Evolutionary conservation across 2,113 vertebrate species (phyloP).

Genomic region (Amblyornis subalaris): DNA sequence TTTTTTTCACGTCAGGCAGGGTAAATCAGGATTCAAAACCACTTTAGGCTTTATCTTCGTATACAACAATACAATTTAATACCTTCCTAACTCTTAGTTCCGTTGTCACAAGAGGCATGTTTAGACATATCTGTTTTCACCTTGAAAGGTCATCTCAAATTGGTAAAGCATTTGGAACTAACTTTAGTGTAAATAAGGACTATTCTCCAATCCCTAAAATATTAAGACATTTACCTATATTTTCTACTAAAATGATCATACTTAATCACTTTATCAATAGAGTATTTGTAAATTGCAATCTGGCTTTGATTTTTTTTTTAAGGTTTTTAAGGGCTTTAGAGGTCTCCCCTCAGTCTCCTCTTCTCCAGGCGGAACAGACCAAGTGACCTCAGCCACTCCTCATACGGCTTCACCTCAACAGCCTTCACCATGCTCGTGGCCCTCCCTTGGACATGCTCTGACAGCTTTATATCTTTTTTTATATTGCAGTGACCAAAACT

Average conservation of each 20-base stretch:
- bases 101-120: background rate
- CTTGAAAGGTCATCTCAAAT: background rate
- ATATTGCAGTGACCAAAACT: background rate
- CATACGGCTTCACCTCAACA: background rate
- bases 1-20: background rate
- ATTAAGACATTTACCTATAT: background rate
- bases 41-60: background rate
- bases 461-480: fast-evolving
- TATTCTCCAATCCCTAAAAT: background rate
- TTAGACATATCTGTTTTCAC: background rate
- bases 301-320: background rate
- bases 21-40: background rate
- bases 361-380: background rate
- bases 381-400: background rate
- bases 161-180: background rate
- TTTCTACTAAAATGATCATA: background rate
- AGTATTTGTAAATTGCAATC: background rate
- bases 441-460: background rate
- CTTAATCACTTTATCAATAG: background rate
- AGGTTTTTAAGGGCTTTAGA: background rate
- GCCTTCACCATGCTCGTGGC: background rate
- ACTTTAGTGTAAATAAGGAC: background rate
- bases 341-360: background rate
- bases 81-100: background rate
- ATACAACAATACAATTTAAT: background rate